These are phyloP conservation scores for Numenius arquata DNA, from an alignment of 2,113 vertebrate genomes.

Conservation along the genomic window DNA sequence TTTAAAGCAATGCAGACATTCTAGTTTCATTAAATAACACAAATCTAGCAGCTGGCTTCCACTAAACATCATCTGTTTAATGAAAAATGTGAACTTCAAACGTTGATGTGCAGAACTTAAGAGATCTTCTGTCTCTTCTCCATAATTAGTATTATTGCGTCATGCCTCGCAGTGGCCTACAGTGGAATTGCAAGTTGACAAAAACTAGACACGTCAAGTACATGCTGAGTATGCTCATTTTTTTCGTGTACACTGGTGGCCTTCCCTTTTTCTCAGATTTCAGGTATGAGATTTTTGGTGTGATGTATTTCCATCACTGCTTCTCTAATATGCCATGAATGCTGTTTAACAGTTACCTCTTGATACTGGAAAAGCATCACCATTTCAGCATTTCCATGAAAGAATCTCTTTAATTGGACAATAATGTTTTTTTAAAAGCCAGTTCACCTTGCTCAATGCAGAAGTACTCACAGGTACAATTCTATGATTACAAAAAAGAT, in stretches of 20 bases:
- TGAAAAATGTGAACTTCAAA: not conserved
- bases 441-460: not conserved
- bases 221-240: accelerated
- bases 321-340: not conserved
- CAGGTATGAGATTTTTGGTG: not conserved
- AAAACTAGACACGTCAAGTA: not conserved
- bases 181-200: not conserved
- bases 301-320: not conserved
- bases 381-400: not conserved
- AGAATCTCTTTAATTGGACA: not conserved
- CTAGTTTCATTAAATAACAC: not conserved
- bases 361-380: not conserved
- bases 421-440: not conserved
- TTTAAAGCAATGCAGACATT: not conserved
- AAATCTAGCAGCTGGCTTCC: not conserved
- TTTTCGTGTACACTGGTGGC: not conserved
- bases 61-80: not conserved
- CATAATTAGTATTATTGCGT: not conserved
- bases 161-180: not conserved
- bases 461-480: not conserved
- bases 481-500: not conserved
- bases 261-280: not conserved
- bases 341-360: not conserved
- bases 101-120: not conserved
- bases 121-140: not conserved